Evolutionary conservation across 2,797 vertebrate species (phyloP).

Genomic region (Leptoclinus maculatus): DNA sequence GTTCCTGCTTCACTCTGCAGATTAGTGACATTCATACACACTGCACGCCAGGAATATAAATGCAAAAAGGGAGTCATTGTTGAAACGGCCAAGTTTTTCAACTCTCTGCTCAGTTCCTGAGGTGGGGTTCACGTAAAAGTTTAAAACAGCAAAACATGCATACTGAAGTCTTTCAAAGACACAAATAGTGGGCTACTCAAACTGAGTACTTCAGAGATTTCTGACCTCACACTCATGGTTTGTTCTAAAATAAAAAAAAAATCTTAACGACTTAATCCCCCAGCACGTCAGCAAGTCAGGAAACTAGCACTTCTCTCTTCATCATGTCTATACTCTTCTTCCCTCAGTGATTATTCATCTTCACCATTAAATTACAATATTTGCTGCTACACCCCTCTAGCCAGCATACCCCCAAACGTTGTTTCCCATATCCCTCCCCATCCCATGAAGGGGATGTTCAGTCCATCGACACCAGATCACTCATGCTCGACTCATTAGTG

Average conservation of each 20-base stretch:
- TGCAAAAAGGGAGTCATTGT: slow-evolving; percentile 75
- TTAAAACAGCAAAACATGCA: slow-evolving; percentile 55
- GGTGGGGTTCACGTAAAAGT: slow-evolving; percentile 52
- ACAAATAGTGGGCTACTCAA: slow-evolving; percentile 27
- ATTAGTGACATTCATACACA: slow-evolving; percentile 47
- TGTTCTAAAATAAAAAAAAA: slow-evolving; percentile 18
- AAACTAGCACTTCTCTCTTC: slow-evolving; percentile 18
- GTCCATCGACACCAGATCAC: slow-evolving; percentile 58
- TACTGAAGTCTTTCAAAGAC: slow-evolving; percentile 48
- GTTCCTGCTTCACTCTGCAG: slow-evolving; percentile 49
- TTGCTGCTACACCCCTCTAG: slow-evolving; percentile 38
- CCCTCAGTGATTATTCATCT: slow-evolving; percentile 44
- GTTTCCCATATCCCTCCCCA: slow-evolving; percentile 22
- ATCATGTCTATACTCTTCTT: slow-evolving; percentile 31
- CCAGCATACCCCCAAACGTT: slow-evolving; percentile 20
- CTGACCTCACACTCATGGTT: slow-evolving; percentile 13
- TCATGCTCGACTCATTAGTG: slow-evolving; percentile 74
- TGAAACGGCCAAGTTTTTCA: slow-evolving; percentile 58
- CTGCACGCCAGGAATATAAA: slow-evolving; percentile 62
- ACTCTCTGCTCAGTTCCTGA: slow-evolving; percentile 33
- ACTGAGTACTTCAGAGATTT: slow-evolving; percentile 12
- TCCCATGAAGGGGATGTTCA: slow-evolving; percentile 20
- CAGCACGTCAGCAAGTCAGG: slow-evolving; percentile 3
- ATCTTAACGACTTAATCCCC: not conserved
- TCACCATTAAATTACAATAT: slow-evolving; percentile 43